Evolutionary conservation across 2,888 invertebrate species (phyloP).

Genomic region (Drosophila planitibia): DNA sequence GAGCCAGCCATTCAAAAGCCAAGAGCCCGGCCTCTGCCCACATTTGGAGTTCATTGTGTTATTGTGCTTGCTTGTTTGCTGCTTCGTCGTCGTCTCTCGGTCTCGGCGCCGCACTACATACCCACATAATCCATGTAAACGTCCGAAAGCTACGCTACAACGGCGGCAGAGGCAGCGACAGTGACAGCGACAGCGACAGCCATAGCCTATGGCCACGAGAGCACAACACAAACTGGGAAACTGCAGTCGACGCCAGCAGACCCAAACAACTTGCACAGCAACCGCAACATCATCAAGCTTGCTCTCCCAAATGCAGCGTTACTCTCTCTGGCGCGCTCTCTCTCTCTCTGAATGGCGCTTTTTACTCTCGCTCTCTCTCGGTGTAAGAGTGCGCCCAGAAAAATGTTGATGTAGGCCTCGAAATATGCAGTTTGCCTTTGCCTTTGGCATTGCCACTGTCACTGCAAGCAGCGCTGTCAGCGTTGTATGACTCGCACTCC

Average conservation of each 20-base stretch:
- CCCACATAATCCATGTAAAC: slow-evolving; percentile 78
- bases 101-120: slow-evolving; percentile 77
- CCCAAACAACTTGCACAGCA: slow-evolving; percentile 52
- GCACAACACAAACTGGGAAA: slow-evolving; percentile 58
- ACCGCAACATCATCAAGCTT: slow-evolving; percentile 19
- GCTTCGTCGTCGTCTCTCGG: slow-evolving; percentile 50
- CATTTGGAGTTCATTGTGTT: slow-evolving; percentile 82
- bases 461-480: slow-evolving; percentile 69
- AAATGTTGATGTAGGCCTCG: slow-evolving; percentile 81
- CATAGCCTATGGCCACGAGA: slow-evolving; percentile 71
- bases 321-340: neutral
- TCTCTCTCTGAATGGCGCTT: slow-evolving; percentile 10
- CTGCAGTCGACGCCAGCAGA: slow-evolving; percentile 28
- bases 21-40: slow-evolving; percentile 60
- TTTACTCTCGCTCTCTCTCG: slow-evolving; percentile 19
- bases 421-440: slow-evolving; percentile 81
- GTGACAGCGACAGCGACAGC: slow-evolving; percentile 40
- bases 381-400: slow-evolving; percentile 58
- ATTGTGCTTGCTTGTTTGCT: slow-evolving; percentile 70
- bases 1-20: slow-evolving; percentile 27
- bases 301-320: slow-evolving; percentile 15
- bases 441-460: slow-evolving; percentile 82
- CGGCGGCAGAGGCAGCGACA: slow-evolving; percentile 20
- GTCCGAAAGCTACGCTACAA: slow-evolving; percentile 53
- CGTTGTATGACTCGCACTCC: slow-evolving; percentile 8